A percentile compares a stretch with the other conserved stretches of the same genome.
Conservation (phyloP, 2,113 vertebrate genomes). For the Tautogolabrus adspersus region DNA sequence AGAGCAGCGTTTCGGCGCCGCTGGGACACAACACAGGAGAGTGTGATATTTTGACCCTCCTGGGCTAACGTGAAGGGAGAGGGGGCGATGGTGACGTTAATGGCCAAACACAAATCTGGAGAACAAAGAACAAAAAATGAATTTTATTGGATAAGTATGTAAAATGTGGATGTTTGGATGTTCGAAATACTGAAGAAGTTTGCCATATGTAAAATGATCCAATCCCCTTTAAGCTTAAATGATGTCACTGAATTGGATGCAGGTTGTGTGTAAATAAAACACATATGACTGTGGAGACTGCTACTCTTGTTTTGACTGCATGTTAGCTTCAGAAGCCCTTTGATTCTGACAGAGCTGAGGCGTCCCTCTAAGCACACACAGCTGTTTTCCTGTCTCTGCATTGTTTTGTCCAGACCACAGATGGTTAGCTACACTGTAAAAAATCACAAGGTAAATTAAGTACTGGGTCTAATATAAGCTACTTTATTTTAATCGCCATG, state of each 20-base stretch:
- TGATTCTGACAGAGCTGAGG: conserved; percentile 4
- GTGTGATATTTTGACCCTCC: conserved; percentile 90
- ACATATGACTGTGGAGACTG: background rate
- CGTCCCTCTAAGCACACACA: conserved; percentile 12
- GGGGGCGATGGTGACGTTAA: conserved; percentile 93
- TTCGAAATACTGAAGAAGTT: background rate
- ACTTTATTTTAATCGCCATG: background rate
- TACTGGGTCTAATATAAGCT: too few relatives aligned
- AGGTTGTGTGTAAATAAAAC: background rate
- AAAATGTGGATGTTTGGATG: background rate
- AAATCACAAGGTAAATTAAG: background rate
- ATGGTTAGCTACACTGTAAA: background rate
- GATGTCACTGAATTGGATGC: background rate
- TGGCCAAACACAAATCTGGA: conserved; percentile 86
- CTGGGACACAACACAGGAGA: conserved; percentile 91
- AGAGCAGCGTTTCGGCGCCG: conserved; percentile 85
- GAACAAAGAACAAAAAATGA: background rate
- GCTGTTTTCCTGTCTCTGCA: conserved; percentile 16
- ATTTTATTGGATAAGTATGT: background rate
- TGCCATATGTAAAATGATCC: too few relatives aligned
- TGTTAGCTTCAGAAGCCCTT: background rate
- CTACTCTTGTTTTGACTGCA: conserved; percentile 4
- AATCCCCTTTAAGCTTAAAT: background rate
- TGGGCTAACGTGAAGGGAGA: conserved; percentile 87
- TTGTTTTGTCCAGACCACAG: conserved; percentile 1